A percentile compares a stretch with the other conserved stretches of the same genome.
Conservation (phyloP, 2,888 invertebrate species). For the Yponomeuta evonymella region DNA sequence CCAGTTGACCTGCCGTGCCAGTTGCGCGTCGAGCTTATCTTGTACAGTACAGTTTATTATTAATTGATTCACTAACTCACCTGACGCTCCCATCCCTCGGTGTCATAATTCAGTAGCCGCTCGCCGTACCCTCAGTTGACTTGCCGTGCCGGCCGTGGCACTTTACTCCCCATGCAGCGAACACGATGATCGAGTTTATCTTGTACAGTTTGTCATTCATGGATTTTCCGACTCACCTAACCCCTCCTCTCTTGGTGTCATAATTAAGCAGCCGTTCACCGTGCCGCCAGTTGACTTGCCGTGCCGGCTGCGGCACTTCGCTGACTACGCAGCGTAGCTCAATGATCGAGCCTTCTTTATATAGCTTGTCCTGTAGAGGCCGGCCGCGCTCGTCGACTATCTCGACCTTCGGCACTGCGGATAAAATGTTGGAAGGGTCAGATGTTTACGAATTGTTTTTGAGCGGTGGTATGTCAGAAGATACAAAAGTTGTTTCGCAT, state of each 20-base stretch:
- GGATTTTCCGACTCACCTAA: constrained; percentile 72
- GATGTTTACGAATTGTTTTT: not conserved
- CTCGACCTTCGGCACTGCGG: constrained; percentile 86
- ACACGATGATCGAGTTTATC: constrained; percentile 87
- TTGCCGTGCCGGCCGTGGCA: too few relatives aligned
- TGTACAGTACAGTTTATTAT: constrained; percentile 82
- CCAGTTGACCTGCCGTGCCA: constrained; percentile 84
- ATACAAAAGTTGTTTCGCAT: too few relatives aligned
- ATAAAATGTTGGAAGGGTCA: constrained; percentile 17
- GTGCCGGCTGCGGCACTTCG: constrained; percentile 84
- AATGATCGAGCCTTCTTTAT: constrained; percentile 88
- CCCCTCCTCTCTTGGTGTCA: constrained; percentile 86
- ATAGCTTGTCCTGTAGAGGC: constrained; percentile 86
- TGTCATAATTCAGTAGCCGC: constrained; percentile 4
- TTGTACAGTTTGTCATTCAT: constrained; percentile 84
- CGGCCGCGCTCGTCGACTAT: constrained; percentile 87
- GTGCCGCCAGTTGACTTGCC: constrained; percentile 86
- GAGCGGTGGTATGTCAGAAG: not conserved
- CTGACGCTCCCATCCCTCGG: constrained; percentile 1
- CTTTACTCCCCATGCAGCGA: not conserved
- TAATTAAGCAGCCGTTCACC: constrained; percentile 84
- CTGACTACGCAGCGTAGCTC: constrained; percentile 88
- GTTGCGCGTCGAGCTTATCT: constrained; percentile 88
- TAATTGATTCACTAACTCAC: not conserved
- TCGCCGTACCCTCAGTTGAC: constrained; percentile 68